phyloP scores from a whole-genome alignment of 2,888 invertebrate species.

The Acheta domesticus region DNA sequence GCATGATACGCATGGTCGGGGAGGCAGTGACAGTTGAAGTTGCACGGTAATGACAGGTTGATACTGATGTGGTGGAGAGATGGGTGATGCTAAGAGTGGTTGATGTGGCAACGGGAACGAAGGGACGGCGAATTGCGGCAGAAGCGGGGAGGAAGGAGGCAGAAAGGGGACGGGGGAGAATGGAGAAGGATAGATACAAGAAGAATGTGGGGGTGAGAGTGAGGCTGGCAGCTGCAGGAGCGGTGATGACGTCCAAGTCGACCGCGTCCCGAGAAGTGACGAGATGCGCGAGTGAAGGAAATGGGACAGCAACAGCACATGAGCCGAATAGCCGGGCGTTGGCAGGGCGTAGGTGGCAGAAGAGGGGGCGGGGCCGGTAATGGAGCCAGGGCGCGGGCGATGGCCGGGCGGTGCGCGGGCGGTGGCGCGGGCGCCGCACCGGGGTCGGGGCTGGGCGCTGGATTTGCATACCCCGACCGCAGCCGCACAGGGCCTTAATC shows the following conservation, averaged over 20 bases:
- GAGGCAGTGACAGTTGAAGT: no score
- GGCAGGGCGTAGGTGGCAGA: not conserved
- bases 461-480: slow-evolving; percentile 7
- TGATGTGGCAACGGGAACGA: no score
- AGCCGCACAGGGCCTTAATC: not conserved
- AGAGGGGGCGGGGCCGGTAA: not conserved
- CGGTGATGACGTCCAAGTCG: not conserved
- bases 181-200: not conserved
- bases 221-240: not conserved
- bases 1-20: no score
- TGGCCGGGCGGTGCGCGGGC: no score
- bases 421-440: not conserved
- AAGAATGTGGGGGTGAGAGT: not conserved
- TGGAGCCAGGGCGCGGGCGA: not conserved
- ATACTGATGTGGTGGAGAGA: no score
- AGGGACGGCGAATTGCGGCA: not conserved
- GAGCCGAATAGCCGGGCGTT: no score
- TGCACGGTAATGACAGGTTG: no score
- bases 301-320: no score
- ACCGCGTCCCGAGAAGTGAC: no score
- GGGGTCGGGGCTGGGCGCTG: not conserved
- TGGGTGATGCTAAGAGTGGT: no score
- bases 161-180: not conserved
- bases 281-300: no score
- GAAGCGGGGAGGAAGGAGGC: not conserved